Conservation (phyloP, 2,888 invertebrate genomes). For the Agrochola lota region DNA sequence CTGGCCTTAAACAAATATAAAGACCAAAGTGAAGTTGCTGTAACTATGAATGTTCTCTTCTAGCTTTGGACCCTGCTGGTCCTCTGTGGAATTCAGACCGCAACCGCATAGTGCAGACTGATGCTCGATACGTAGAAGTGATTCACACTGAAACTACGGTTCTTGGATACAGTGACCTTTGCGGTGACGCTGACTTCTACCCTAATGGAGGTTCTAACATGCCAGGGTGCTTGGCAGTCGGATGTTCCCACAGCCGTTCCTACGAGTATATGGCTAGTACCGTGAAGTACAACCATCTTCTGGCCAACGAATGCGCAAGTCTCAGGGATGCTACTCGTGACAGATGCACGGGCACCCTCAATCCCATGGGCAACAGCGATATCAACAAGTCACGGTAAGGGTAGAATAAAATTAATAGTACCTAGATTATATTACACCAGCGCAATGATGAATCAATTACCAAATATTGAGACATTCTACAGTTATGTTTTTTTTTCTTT, state of each 20-base stretch:
- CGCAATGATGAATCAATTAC: neutral
- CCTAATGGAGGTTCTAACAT: conserved; percentile 80
- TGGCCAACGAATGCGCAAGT: conserved; percentile 75
- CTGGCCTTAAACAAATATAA: neutral
- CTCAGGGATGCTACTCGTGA: conserved; percentile 70
- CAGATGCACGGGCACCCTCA: conserved; percentile 66
- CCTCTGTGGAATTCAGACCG: conserved; percentile 77
- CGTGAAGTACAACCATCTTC: conserved; percentile 75
- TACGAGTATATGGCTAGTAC: conserved; percentile 80
- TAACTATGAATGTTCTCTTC: conserved; percentile 10
- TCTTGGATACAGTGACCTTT: conserved; percentile 74
- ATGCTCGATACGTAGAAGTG: conserved; percentile 83
- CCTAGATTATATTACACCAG: neutral
- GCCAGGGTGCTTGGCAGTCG: conserved; percentile 80
- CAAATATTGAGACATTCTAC: neutral
- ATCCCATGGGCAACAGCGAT: conserved; percentile 53
- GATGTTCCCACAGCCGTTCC: conserved; percentile 80
- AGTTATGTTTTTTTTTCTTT: conserved; percentile 14
- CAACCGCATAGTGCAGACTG: conserved; percentile 72
- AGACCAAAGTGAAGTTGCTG: neutral
- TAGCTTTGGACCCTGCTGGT: conserved; percentile 85
- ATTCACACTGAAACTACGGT: conserved; percentile 82
- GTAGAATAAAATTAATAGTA: neutral
- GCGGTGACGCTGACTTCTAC: conserved; percentile 82
- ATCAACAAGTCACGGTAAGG: conserved; percentile 53